Conservation (phyloP, 1,140 invertebrate genomes). For the Conus betulinus region DNA sequence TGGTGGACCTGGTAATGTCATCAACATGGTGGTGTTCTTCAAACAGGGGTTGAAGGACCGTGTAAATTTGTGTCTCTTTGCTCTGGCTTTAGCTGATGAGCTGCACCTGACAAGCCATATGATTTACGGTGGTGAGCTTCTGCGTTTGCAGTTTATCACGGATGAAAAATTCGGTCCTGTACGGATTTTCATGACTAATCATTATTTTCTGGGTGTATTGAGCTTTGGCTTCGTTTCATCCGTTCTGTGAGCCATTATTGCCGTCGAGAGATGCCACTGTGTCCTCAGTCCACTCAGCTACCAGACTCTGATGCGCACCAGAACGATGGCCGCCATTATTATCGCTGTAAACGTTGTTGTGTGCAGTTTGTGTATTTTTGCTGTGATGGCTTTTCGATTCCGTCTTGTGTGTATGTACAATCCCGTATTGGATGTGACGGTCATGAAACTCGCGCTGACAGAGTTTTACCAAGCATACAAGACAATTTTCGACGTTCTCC, state of each 20-base stretch:
- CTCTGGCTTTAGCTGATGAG: not conserved
- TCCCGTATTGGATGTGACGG: not conserved
- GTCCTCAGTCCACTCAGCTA: not conserved
- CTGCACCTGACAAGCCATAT: not conserved
- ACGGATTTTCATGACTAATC: not conserved
- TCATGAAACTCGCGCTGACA: too few species aligned
- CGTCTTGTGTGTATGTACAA: not conserved
- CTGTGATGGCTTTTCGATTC: not conserved
- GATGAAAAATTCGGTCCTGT: not conserved
- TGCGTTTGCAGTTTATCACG: not conserved
- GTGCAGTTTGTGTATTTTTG: not conserved
- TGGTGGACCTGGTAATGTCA: conserved; percentile 17
- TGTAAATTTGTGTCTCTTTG: conserved; percentile 18
- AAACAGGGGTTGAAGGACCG: conserved; percentile 6
- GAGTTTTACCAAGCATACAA: not conserved
- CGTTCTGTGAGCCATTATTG: not conserved
- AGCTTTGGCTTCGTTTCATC: not conserved
- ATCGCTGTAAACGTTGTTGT: not conserved
- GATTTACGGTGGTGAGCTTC: not conserved
- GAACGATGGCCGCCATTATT: conserved; percentile 4
- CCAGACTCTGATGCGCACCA: not conserved
- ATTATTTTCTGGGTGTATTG: not conserved
- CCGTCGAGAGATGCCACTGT: conserved; percentile 3
- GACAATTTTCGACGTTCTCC: not conserved
- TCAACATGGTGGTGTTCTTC: conserved; percentile 20